Conservation (phyloP, 2,888 invertebrate genomes). For the Hypercompe scribonia region DNA sequence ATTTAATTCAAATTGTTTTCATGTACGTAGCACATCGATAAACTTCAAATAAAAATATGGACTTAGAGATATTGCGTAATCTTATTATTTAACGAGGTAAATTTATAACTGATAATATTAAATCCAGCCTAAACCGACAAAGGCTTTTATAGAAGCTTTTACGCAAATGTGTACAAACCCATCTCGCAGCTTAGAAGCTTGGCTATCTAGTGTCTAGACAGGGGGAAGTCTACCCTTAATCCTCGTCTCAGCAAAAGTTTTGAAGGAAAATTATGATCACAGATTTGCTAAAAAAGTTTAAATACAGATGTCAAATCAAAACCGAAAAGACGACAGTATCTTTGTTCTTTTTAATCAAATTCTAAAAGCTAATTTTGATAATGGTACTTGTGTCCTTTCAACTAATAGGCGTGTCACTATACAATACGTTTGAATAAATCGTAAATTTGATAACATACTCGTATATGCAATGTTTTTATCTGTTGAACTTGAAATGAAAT, state of each 20-base stretch:
- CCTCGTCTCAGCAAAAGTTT: neutral
- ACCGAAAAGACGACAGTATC: neutral
- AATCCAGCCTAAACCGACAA: too few species aligned
- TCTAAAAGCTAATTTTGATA: too few species aligned
- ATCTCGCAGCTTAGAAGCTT: conserved; percentile 9
- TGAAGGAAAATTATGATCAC: neutral
- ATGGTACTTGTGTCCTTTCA: neutral
- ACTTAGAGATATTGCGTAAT: too few species aligned
- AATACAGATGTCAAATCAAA: neutral
- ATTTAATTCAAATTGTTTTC: neutral
- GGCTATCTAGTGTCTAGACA: conserved; percentile 20
- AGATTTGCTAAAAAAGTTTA: neutral
- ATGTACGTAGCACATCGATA: neutral
- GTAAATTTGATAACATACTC: neutral
- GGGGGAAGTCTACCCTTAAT: conserved; percentile 13
- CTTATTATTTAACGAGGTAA: too few species aligned
- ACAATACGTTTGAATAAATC: neutral
- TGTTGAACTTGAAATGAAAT: neutral
- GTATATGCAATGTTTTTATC: neutral
- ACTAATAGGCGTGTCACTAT: neutral
- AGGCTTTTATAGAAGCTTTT: conserved; percentile 30
- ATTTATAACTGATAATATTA: too few species aligned
- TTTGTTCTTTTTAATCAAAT: neutral
- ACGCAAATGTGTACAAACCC: conserved; percentile 35
- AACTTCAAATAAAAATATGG: neutral